These are phyloP conservation scores for Microhierax caerulescens DNA, from an alignment of 2,797 vertebrate genomes.

Conservation along the genomic window DNA sequence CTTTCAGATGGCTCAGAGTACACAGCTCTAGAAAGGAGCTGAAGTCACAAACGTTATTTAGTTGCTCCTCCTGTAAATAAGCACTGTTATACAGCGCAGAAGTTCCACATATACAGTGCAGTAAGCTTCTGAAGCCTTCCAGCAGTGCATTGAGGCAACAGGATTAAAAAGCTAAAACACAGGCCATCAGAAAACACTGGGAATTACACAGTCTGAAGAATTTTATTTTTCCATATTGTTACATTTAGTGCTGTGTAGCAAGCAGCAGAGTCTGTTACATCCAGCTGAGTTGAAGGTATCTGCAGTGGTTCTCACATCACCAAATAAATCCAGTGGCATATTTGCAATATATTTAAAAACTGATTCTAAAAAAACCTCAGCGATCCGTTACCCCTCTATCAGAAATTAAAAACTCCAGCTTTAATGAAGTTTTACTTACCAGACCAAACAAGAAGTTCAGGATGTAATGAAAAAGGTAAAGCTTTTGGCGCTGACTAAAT, in stretches of 20 bases:
- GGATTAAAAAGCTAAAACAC: not conserved
- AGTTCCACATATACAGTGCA: not conserved
- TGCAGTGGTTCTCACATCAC: not conserved
- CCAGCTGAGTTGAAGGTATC: not conserved
- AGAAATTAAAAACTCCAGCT: not conserved
- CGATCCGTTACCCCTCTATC: not conserved
- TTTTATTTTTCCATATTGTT: not conserved
- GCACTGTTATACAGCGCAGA: not conserved
- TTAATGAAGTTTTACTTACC: conserved; percentile 33
- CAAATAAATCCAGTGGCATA: not conserved
- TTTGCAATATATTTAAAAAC: not conserved
- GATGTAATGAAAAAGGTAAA: not conserved
- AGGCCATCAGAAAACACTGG: not conserved
- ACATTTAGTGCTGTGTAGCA: not conserved
- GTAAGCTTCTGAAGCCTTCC: not conserved
- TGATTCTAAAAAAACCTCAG: not conserved
- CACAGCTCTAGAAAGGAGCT: not conserved
- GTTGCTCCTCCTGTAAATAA: not conserved
- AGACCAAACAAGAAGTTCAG: not conserved
- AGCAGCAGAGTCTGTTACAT: not conserved
- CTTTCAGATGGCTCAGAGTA: not conserved
- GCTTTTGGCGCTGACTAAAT: not conserved
- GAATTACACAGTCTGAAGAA: not conserved
- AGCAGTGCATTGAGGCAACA: not conserved
- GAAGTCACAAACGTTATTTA: not conserved